These are phyloP conservation scores for Dexiosoma caninum DNA, from an alignment of 2,888 invertebrate genomes.

Conservation along the genomic window DNA sequence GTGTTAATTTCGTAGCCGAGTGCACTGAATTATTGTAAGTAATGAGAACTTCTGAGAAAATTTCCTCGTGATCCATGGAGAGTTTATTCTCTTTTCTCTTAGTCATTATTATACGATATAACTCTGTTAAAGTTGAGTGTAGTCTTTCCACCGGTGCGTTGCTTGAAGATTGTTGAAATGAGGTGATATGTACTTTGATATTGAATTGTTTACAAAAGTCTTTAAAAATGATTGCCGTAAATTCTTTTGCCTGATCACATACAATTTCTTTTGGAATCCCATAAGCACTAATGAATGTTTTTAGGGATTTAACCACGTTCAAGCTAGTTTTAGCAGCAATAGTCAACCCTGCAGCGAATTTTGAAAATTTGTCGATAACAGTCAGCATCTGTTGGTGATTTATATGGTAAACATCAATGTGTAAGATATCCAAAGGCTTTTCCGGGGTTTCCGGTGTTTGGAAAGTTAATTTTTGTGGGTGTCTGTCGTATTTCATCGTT, in stretches of 20 bases:
- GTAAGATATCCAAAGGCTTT: conserved; percentile 22
- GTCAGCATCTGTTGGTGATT: background rate
- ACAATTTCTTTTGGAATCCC: background rate
- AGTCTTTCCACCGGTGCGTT: conserved; percentile 33
- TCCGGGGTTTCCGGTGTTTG: conserved; percentile 50
- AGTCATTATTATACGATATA: conserved; percentile 30
- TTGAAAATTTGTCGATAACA: background rate
- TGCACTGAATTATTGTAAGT: conserved; percentile 24
- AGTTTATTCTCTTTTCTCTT: conserved; percentile 8
- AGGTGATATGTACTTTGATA: conserved; percentile 42
- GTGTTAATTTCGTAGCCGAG: conserved; percentile 24
- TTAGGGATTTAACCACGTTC: no score
- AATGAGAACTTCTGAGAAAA: conserved; percentile 24
- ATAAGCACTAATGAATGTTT: background rate
- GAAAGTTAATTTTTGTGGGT: conserved; percentile 26
- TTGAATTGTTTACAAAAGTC: conserved; percentile 58
- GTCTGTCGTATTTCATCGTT: conserved; percentile 49
- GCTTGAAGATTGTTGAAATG: conserved; percentile 49
- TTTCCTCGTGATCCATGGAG: conserved; percentile 25
- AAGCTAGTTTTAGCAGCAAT: no score
- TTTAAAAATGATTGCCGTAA: conserved; percentile 45
- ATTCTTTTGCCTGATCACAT: conserved; percentile 11
- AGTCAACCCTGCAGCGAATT: background rate
- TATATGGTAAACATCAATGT: conserved; percentile 31
- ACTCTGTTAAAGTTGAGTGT: conserved; percentile 39